A percentile compares a stretch with the other conserved stretches of the same genome.
These are phyloP conservation scores for Syritta pipiens DNA, from an alignment of 2,888 invertebrate genomes.

Conservation along the genomic window DNA sequence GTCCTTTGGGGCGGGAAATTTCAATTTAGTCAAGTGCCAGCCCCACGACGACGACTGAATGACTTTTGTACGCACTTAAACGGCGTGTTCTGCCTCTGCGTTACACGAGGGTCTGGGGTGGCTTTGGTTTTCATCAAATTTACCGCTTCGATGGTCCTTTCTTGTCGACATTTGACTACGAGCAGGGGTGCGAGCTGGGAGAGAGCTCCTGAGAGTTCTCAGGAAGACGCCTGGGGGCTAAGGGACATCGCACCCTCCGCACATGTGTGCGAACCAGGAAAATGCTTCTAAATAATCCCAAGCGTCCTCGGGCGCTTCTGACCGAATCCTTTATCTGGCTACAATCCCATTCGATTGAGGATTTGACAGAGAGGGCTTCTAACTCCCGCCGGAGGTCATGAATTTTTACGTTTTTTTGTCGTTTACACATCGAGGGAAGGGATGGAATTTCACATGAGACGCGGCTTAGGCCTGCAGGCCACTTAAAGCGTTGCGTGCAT, in stretches of 20 bases:
- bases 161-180: neutral
- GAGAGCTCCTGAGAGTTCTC: neutral
- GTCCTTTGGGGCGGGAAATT: conserved; percentile 45
- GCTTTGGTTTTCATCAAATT: conserved; percentile 33
- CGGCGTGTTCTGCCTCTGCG: neutral
- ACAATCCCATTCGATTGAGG: too few relatives aligned
- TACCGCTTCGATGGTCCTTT: conserved; percentile 36
- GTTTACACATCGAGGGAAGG: too few relatives aligned
- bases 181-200: too few relatives aligned
- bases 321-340: too few relatives aligned
- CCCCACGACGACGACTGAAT: conserved; percentile 31
- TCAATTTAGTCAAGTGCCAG: conserved; percentile 64
- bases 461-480: too few relatives aligned
- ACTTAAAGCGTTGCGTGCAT: neutral
- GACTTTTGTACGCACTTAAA: conserved; percentile 35
- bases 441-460: too few relatives aligned
- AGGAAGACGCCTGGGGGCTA: neutral
- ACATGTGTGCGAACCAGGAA: neutral
- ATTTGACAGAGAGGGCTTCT: too few relatives aligned
- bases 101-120: neutral
- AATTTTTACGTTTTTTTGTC: too few relatives aligned
- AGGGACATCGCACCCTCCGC: neutral
- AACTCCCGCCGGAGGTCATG: too few relatives aligned
- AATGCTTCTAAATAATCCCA: conserved; percentile 7
- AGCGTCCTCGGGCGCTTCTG: conserved; percentile 26